These are phyloP conservation scores for Pandemis corylana DNA, from an alignment of 2,888 invertebrate genomes.

Conservation along the genomic window DNA sequence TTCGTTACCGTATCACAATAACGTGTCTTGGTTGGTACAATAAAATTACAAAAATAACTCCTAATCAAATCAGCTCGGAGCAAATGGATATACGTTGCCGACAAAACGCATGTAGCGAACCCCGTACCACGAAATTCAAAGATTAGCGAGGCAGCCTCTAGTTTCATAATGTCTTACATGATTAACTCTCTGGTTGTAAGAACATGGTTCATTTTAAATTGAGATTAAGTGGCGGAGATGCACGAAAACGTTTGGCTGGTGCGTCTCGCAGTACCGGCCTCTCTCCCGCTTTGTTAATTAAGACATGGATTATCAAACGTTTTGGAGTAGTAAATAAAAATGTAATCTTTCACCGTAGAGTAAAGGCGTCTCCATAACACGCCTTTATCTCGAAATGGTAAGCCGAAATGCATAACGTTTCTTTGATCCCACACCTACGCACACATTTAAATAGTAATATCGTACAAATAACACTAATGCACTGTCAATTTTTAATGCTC, in stretches of 20 bases:
- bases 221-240: constrained; percentile 29
- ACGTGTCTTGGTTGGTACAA: constrained; percentile 48
- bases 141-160: constrained; percentile 35
- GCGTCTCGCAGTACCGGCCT: constrained; percentile 57
- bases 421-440: constrained; percentile 82
- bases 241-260: constrained; percentile 44
- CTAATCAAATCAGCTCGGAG: constrained; percentile 73
- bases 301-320: constrained; percentile 84
- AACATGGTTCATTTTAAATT: constrained; percentile 45
- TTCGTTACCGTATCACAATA: constrained; percentile 42
- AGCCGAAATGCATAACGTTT: constrained; percentile 73
- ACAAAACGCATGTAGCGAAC: constrained; percentile 77
- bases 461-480: constrained; percentile 78
- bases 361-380: constrained; percentile 80
- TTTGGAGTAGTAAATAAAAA: constrained; percentile 83
- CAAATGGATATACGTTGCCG: constrained; percentile 78
- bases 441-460: constrained; percentile 71
- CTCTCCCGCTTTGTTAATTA: constrained; percentile 82
- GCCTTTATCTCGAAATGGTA: constrained; percentile 76
- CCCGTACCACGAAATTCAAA: constrained; percentile 60
- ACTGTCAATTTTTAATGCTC: constrained; percentile 82
- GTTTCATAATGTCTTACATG: background rate
- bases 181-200: constrained; percentile 39
- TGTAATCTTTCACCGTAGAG: constrained; percentile 78
- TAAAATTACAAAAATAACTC: constrained; percentile 62